Conservation (phyloP, 2,113 vertebrate genomes). For the Mystacornis crossleyi region DNA sequence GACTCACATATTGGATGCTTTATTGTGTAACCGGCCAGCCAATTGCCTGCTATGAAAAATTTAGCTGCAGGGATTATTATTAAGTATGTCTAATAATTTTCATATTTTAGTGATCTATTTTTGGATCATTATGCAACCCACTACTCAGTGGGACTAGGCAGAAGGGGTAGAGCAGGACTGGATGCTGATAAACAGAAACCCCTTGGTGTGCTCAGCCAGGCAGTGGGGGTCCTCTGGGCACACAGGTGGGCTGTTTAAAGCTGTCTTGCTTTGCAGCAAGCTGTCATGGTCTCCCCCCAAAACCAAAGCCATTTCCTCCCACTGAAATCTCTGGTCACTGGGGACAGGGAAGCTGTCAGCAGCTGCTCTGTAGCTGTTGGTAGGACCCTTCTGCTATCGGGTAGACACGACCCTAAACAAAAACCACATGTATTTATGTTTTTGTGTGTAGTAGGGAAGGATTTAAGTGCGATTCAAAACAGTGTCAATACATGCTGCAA, state of each 20-base stretch:
- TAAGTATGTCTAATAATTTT: constrained; percentile 37
- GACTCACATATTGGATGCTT: constrained; percentile 43
- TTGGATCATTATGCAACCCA: constrained; percentile 9
- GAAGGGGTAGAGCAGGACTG: neutral
- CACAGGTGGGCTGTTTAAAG: neutral
- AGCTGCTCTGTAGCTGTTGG: neutral
- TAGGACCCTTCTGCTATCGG: neutral
- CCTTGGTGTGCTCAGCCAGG: neutral
- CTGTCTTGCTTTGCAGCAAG: neutral
- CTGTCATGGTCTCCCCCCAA: neutral
- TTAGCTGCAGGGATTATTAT: constrained; percentile 40
- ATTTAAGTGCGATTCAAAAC: neutral
- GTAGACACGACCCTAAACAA: neutral
- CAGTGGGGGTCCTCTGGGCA: neutral
- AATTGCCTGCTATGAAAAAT: neutral
- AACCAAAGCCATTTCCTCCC: neutral
- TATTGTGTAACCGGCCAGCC: constrained; percentile 37
- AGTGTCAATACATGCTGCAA: constrained; percentile 5
- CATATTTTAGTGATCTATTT: constrained; percentile 24
- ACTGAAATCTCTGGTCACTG: neutral
- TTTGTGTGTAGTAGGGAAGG: neutral
- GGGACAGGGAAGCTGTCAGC: neutral
- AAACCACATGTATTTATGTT: neutral
- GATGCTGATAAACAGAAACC: neutral
- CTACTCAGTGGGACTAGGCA: neutral